Evolutionary conservation across 2,888 invertebrate genomes (phyloP), one percentile per base, ranked within the genome.

Genomic region (Dendrolimus pini): DNA sequence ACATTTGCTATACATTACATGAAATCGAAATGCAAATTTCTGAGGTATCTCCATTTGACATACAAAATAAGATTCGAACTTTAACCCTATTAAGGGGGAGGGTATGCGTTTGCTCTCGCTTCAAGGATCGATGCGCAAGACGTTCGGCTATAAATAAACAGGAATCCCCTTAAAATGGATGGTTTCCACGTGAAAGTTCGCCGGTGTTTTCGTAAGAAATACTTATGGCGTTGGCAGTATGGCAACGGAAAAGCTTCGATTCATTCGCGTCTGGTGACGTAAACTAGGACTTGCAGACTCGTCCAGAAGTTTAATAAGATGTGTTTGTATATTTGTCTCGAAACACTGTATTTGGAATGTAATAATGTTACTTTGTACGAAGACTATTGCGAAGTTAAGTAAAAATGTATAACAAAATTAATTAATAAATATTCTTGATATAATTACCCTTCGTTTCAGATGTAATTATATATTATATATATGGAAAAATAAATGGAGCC

Each of bases 81-180:
- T 41, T 41, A 54, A 12, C 47, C 47, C 47, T 30, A 47, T 47
- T 12, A 47, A 47, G 47, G 47, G 9, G 9, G 58, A 59, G 56
- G 61, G 61, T 60, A 60, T 64, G 64, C 59, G 59, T 61, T 18
- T 3, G 30, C 30, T 30, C 61, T 67, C 58, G 62, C 65, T 62
- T 61, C 60, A 62, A 61, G 62, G 72, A 76, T 78, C 78, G 72
- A 78, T 76, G 71, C 60, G 61, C 64, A 67, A 30, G 30, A 30
- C 62, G 64, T 65, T 63, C 66, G 66, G 64, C 73, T 71, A 77
- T 79, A 81, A 79, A 80, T 80, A 79, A 74, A 72, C 62, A 60
- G 62, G 65, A 65, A 64, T 68, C 63, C 64, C 66, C 65, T 62
- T 61, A 62, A 59, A 63, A 66, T 62, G 64, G 61, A 64, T 64